phyloP scores from a whole-genome alignment of 1,140 invertebrate species.

The Bombyx mandarina region DNA sequence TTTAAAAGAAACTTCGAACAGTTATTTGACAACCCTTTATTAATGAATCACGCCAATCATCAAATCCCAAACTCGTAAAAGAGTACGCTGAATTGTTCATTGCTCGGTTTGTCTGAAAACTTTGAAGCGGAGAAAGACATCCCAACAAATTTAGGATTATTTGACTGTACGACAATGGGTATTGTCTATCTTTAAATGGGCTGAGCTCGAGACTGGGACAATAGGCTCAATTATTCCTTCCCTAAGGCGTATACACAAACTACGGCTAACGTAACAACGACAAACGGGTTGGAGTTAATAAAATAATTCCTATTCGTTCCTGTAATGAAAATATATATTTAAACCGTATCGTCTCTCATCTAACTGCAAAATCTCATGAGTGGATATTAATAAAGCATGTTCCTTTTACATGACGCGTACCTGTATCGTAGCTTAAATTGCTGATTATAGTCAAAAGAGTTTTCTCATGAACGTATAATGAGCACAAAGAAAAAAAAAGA shows the following conservation, averaged over 20 bases:
- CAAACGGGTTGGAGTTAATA: conserved; percentile 40
- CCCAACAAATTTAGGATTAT: conserved; percentile 48
- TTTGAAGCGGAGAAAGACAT: conserved; percentile 37
- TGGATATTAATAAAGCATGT: too few relatives aligned
- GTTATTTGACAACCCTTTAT: neutral
- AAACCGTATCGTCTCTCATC: neutral
- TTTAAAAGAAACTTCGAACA: neutral
- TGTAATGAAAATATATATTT: conserved; percentile 7
- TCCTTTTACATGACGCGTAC: too few relatives aligned
- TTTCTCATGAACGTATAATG: too few relatives aligned
- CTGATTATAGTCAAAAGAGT: too few relatives aligned
- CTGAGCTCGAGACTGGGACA: conserved; percentile 35
- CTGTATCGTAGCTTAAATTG: too few relatives aligned
- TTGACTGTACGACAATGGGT: conserved; percentile 46
- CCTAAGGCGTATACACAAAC: conserved; percentile 43
- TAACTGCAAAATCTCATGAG: too few relatives aligned
- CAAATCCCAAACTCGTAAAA: conserved; percentile 13
- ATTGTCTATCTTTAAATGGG: conserved; percentile 51
- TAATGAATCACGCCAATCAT: conserved; percentile 9
- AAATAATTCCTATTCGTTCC: conserved; percentile 33
- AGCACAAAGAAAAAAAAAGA: too few relatives aligned
- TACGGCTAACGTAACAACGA: conserved; percentile 23
- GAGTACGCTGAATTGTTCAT: conserved; percentile 17
- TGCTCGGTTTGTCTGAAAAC: conserved; percentile 25
- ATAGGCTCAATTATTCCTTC: conserved; percentile 47